phyloP scores from a whole-genome alignment of 1,140 invertebrate genomes.

The Apis mellifera region Amel_HAv3.1 CM009935.2:4045501-4046000 shows the following conservation, averaged over 20 bases:
- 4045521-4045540: conserved; percentile 14
- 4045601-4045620: conserved; percentile 41
- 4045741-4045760: not conserved
- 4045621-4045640: conserved; percentile 13
- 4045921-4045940: no score
- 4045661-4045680: not conserved
- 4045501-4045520: conserved; percentile 26
- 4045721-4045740: not conserved
- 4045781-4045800: no score
- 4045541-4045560: conserved; percentile 24
- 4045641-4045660: conserved; percentile 5
- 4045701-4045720: not conserved
- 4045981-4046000: no score
- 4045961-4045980: no score
- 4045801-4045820: no score
- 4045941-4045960: no score
- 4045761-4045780: not conserved
- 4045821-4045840: no score
- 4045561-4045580: conserved; percentile 25
- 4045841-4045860: no score
- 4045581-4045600: conserved; percentile 3
- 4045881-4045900: no score
- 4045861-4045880: no score
- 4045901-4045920: no score
- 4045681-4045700: conserved; percentile 29